phyloP scores from a whole-genome alignment of 1,140 invertebrate species.

The Drosophila nigromelanica region DNA sequence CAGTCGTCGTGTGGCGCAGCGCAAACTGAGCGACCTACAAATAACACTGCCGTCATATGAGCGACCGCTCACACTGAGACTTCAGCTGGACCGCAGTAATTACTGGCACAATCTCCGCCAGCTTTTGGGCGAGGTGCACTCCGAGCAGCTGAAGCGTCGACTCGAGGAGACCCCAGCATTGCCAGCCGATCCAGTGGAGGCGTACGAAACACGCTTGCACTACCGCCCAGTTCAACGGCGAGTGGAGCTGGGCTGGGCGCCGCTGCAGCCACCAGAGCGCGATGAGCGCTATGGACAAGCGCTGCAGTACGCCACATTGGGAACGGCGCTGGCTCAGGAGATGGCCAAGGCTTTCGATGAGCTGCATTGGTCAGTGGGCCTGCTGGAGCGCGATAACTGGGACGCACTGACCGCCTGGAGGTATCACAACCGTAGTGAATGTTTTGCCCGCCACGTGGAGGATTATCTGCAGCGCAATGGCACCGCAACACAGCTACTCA shows the following conservation, averaged over 20 bases:
- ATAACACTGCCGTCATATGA: slow-evolving; percentile 55
- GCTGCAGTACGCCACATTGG: slow-evolving; percentile 97
- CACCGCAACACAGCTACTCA: slow-evolving; percentile 87
- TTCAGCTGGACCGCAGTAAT: slow-evolving; percentile 58
- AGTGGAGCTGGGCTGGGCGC: slow-evolving; percentile 97
- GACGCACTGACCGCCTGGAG: slow-evolving; percentile 94
- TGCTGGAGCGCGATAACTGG: slow-evolving; percentile 90
- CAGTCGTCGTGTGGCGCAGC: slow-evolving; percentile 53
- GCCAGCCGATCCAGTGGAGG: slow-evolving; percentile 58
- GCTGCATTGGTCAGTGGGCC: slow-evolving; percentile 96
- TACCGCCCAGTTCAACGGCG: slow-evolving; percentile 94
- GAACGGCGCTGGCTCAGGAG: slow-evolving; percentile 96
- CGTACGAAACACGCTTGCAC: slow-evolving; percentile 58
- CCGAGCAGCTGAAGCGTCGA: slow-evolving; percentile 44
- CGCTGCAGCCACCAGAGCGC: slow-evolving; percentile 96
- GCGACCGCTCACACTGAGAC: slow-evolving; percentile 16
- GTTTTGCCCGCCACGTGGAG: slow-evolving; percentile 95
- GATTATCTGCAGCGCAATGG: slow-evolving; percentile 84
- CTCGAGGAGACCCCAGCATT: slow-evolving; percentile 39
- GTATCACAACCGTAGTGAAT: slow-evolving; percentile 94
- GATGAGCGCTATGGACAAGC: slow-evolving; percentile 93
- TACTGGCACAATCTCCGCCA: slow-evolving; percentile 72
- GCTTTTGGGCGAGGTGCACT: slow-evolving; percentile 42
- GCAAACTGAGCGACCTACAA: slow-evolving; percentile 52
- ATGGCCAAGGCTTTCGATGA: slow-evolving; percentile 97